A percentile compares a stretch with the other conserved stretches of the same genome.
Evolutionary conservation across 2,797 vertebrate genomes (phyloP).

Genomic region (Gymnothorax javanicus): DNA sequence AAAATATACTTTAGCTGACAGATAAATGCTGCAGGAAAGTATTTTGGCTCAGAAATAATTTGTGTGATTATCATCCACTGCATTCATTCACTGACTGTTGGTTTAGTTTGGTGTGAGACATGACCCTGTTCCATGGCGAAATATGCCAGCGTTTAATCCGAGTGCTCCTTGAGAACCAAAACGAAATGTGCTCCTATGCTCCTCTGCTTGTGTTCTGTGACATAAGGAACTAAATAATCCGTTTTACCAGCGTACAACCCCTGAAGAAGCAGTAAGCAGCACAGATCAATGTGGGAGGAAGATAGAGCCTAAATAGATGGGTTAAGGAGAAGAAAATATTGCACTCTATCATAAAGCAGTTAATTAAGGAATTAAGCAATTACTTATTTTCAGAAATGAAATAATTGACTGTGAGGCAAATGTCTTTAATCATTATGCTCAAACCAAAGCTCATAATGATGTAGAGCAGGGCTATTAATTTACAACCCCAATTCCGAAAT

Average conservation of each 20-base stretch:
- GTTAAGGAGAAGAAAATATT: not conserved
- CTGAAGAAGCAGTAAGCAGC: not conserved
- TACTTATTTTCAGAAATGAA: not conserved
- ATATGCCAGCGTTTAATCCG: not conserved
- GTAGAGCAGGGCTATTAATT: not conserved
- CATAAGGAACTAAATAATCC: slow-evolving; percentile 25
- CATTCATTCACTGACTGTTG: not conserved
- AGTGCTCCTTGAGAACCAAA: not conserved
- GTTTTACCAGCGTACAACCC: not conserved
- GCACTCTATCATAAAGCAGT: not conserved
- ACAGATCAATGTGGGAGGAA: not conserved
- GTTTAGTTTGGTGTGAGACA: not conserved
- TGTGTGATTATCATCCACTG: not conserved
- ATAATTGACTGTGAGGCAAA: not conserved
- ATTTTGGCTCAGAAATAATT: not conserved
- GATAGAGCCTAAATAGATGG: not conserved
- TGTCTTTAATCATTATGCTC: slow-evolving; percentile 8
- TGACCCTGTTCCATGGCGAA: slow-evolving; percentile 2
- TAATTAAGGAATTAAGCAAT: no score
- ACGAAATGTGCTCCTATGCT: not conserved
- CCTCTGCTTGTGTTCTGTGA: slow-evolving; percentile 4
- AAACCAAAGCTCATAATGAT: not conserved
- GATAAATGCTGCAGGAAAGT: not conserved
- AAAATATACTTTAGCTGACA: not conserved
- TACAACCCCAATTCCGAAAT: no score